Percentiles rank a stretch among this genome's conserved stretches.
Evolutionary conservation across 2,113 vertebrate genomes (phyloP).

Genomic region (Neogobius melanostomus): DNA sequence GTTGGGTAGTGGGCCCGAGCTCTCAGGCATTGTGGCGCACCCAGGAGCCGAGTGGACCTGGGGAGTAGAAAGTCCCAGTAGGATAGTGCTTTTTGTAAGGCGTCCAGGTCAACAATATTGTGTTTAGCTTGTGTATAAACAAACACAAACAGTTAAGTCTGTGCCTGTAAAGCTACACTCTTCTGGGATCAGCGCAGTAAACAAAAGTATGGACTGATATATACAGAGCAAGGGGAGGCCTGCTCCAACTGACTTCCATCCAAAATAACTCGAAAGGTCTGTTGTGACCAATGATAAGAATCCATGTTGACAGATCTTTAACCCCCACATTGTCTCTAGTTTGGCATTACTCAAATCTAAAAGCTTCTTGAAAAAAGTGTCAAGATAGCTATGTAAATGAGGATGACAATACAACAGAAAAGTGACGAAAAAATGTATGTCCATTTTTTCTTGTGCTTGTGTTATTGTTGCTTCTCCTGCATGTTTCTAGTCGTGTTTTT

Average conservation of each 20-base stretch:
- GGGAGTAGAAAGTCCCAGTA: slow-evolving; percentile 11
- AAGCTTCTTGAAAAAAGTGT: no score
- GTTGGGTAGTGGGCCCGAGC: slow-evolving; percentile 52
- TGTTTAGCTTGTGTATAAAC: slow-evolving; percentile 30
- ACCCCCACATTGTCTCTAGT: no score
- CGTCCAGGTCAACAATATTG: slow-evolving; percentile 39
- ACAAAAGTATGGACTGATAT: slow-evolving; percentile 15
- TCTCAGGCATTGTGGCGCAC: slow-evolving; percentile 39
- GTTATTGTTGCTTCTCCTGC: no score
- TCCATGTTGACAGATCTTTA: background rate
- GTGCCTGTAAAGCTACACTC: slow-evolving; percentile 11
- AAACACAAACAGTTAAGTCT: slow-evolving; percentile 13
- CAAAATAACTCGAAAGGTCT: background rate
- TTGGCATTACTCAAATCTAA: no score
- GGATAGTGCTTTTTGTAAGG: slow-evolving; percentile 25
- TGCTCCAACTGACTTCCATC: background rate
- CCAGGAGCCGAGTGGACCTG: slow-evolving; percentile 19
- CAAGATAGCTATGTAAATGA: no score
- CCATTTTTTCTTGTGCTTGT: no score
- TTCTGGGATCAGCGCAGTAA: background rate
- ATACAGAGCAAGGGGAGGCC: background rate
- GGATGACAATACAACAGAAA: no score
- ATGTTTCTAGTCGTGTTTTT: no score
- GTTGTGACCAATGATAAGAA: background rate
- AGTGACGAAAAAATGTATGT: no score